Evolutionary conservation across 1,140 invertebrate species (phyloP), one percentile per base, ranked within the genome.

Genomic region (Pygmarrhopalites habei): DNA sequence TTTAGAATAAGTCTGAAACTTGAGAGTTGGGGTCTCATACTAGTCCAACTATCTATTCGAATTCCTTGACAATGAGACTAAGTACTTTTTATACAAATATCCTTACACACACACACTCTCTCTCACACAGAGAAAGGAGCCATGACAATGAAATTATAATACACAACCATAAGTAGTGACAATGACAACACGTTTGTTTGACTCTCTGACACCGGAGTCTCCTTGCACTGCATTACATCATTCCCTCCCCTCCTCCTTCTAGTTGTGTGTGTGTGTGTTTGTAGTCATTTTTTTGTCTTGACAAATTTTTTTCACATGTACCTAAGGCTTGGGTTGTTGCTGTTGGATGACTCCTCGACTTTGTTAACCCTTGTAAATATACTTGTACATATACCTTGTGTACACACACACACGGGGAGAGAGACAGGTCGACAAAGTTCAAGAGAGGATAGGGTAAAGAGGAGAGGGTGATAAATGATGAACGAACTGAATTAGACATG

Each of bases 401-500:
- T 17, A 46, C 5, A 46, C 5, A 21, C 5, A 46, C 5, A 46
- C 5, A 46, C 5, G 49, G 49, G 28, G 10, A 28, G 49, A 52
- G 49, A 52, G 49, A 52, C 49, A 52, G 49, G 49, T 52, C 49
- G 49, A 52, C 49, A 26, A 10, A 52, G 23, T 52, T 52, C 23
- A 46, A 21, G 44, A 46, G 29, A 12, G 51, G 47, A 25, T 14
- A 21, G 30, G 29, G 41, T n/a, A n/a, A 29, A 21, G 59, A 64
- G 35, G 58, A 56, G 32, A 19, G 62, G 46, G 60, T 51, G 41
- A 58, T 53, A 58, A 51, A 58, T 65, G 63, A 65, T 65, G 60
- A 65, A 65, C 60, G 57, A 55, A 60, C 35, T 35, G 58, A 52
- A 65, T 65, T 65, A 65, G 63, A 52, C 63, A 65, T 41, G 58